A percentile compares a stretch with the other conserved stretches of the same genome.
Evolutionary conservation across 2,888 invertebrate genomes (phyloP).

Genomic region (Rhagium mordax): DNA sequence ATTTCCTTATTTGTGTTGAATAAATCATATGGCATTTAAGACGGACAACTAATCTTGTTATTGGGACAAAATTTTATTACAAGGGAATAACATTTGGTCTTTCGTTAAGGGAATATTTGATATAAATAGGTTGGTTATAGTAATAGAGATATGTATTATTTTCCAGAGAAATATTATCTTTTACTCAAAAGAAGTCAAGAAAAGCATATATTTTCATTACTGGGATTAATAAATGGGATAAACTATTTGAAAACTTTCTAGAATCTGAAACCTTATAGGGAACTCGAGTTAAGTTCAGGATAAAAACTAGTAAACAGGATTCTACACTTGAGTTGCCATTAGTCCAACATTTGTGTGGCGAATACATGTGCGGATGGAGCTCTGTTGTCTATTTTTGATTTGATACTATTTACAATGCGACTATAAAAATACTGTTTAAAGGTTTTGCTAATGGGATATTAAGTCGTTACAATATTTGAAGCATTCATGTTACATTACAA

Average conservation of each 20-base stretch:
- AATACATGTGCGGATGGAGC: not conserved
- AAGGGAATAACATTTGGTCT: too few species aligned
- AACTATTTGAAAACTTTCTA: conserved; percentile 11
- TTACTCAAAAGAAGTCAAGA: not conserved
- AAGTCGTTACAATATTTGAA: not conserved
- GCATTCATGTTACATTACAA: not conserved
- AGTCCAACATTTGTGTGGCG: not conserved
- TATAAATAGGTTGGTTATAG: too few species aligned
- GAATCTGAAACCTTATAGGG: conserved; percentile 5
- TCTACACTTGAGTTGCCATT: conserved; percentile 13
- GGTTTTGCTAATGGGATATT: not conserved
- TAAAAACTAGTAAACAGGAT: conserved; percentile 16
- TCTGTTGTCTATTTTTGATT: not conserved
- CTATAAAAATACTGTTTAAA: not conserved
- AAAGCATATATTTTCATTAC: not conserved
- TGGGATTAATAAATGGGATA: conserved; percentile 3
- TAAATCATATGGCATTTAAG: too few species aligned
- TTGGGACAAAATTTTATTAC: too few species aligned
- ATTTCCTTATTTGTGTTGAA: too few species aligned
- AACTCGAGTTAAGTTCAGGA: conserved; percentile 9
- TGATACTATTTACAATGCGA: not conserved
- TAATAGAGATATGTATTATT: too few species aligned
- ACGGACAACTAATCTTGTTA: too few species aligned
- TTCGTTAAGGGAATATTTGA: too few species aligned
- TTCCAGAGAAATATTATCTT: not conserved